Evolutionary conservation across 2,797 vertebrate species (phyloP), one percentile per base, ranked within the genome.

Genomic region (Falco columbarius): DNA sequence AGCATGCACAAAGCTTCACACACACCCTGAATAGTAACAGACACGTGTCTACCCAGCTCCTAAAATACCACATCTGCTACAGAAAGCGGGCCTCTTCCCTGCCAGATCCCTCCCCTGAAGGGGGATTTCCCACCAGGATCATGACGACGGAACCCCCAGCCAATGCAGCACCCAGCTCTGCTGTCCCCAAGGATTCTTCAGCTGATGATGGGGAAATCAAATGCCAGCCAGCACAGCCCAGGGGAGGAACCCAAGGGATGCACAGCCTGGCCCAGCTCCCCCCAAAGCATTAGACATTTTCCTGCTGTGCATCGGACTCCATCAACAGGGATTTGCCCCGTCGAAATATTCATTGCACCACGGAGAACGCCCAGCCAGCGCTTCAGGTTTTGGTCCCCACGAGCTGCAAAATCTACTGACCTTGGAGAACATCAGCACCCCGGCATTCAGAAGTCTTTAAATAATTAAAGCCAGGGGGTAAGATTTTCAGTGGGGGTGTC

Each of bases 51-150:
- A n/a, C 42, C 52, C 42, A 22, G 15, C 27, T 52, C 46, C 36
- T 20, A n/a, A 72, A 76, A 73, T 12, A 46, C 8, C 24, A 8
- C 30, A 32, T 61, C 55, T n/a, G 68, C 62, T 26, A 22, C 51
- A 52, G 36, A 44, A 10, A 0, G 5, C 0, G 0, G n/a, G 36
- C 56, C 54, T 36, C n/a, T 74, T 26, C 40, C 79, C 42, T 0
- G 1, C 1, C 1, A 68, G 67, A 62, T 8, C 14, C 27, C 30
- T n/a, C 52, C 82, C 30, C 20, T 3, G 10, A 55, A 30, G 6
- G 6, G 47, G 32, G 44, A 47, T 16, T 67, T 76, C 79, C 47
- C 42, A n/a, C 11, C 10, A 36, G 32, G n/a, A 30, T 44, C 27
- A 47, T 0, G 0, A 61, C 42, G 51, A 27, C 1, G 1, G 42